A percentile compares a stretch with the other conserved stretches of the same genome.
These are phyloP conservation scores for Spea multiplicata DNA, from an alignment of 2,113 vertebrate species.

Conservation along the genomic window DNA sequence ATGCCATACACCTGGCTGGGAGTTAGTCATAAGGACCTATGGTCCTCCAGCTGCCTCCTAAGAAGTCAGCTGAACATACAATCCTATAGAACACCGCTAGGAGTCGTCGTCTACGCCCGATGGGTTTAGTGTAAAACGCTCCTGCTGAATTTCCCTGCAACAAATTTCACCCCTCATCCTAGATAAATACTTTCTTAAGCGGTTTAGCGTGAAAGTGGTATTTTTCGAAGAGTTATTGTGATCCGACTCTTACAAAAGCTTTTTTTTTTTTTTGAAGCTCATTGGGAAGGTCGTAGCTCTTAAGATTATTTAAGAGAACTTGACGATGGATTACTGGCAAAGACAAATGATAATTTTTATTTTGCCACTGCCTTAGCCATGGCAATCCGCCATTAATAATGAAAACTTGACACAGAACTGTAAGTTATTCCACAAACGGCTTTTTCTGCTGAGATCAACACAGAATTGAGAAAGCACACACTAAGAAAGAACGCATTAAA, in stretches of 20 bases:
- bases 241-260: slow-evolving; percentile 47
- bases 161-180: slow-evolving; percentile 3
- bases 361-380: slow-evolving; percentile 63
- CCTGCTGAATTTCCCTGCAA: slow-evolving; percentile 10
- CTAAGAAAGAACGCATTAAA: slow-evolving; percentile 61
- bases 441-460: slow-evolving; percentile 44
- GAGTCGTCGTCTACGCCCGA: not conserved
- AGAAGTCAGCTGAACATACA: too few species aligned
- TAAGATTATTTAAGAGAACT: slow-evolving; percentile 69
- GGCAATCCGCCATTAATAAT: slow-evolving; percentile 66
- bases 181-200: slow-evolving; percentile 43
- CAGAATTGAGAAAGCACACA: not conserved
- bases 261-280: slow-evolving; percentile 58
- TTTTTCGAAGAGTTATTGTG: slow-evolving; percentile 40
- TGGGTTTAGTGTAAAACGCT: not conserved
- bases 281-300: slow-evolving; percentile 65
- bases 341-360: slow-evolving; percentile 79
- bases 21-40: too few species aligned
- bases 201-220: slow-evolving; percentile 49
- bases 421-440: slow-evolving; percentile 63
- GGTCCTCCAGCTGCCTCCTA: too few species aligned
- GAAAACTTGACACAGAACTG: slow-evolving; percentile 68
- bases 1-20: too few species aligned
- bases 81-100: too few species aligned
- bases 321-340: slow-evolving; percentile 72